A percentile compares a stretch with the other conserved stretches of the same genome.
Conservation (phyloP, 2,888 invertebrate genomes). For the Drosophila mettleri region DNA sequence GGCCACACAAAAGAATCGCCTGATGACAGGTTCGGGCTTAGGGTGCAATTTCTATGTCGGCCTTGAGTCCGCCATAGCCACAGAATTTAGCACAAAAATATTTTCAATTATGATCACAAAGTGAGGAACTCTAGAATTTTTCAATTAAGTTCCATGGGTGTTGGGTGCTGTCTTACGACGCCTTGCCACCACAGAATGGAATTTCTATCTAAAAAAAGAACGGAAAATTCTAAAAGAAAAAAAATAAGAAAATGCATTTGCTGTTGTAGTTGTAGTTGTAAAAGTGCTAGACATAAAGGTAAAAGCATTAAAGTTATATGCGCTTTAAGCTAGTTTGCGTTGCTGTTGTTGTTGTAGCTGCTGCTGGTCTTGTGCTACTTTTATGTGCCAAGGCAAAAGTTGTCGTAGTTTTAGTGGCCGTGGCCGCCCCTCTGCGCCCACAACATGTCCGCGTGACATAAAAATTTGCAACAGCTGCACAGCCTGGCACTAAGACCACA, state of each 20-base stretch:
- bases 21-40: slow-evolving; percentile 56
- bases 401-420: slow-evolving; percentile 68
- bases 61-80: slow-evolving; percentile 43
- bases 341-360: slow-evolving; percentile 37
- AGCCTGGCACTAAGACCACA: slow-evolving; percentile 50
- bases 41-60: slow-evolving; percentile 14
- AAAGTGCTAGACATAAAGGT: slow-evolving; percentile 78
- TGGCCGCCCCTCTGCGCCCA: slow-evolving; percentile 52
- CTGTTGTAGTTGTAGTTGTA: slow-evolving; percentile 44
- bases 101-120: slow-evolving; percentile 76
- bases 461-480: slow-evolving; percentile 79
- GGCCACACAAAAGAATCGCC: slow-evolving; percentile 60
- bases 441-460: slow-evolving; percentile 77
- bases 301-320: slow-evolving; percentile 78
- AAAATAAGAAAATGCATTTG: slow-evolving; percentile 21
- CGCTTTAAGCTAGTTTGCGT: slow-evolving; percentile 69
- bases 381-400: slow-evolving; percentile 77
- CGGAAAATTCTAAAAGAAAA: slow-evolving; percentile 9
- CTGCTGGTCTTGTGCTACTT: slow-evolving; percentile 52
- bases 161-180: slow-evolving; percentile 36
- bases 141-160: slow-evolving; percentile 68
- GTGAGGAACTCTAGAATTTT: slow-evolving; percentile 77
- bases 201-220: slow-evolving; percentile 54
- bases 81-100: slow-evolving; percentile 75
- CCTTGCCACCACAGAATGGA: slow-evolving; percentile 60